These are phyloP conservation scores for Nerophis ophidion DNA, from an alignment of 2,113 vertebrate genomes.

Conservation along the genomic window DNA sequence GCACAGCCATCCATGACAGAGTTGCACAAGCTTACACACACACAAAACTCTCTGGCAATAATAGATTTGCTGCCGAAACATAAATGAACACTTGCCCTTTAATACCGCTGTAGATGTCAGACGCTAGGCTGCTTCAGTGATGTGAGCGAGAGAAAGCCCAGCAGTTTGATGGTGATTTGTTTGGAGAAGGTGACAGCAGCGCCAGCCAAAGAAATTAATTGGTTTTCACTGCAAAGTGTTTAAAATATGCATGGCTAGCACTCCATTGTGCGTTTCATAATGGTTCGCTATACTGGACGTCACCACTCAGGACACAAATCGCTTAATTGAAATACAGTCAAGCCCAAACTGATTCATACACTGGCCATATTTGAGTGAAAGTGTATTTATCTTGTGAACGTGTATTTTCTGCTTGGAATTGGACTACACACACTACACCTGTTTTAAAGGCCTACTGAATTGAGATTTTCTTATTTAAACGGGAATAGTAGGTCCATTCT, in stretches of 20 bases:
- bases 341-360: neutral
- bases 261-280: slow-evolving; percentile 39
- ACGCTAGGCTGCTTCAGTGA: slow-evolving; percentile 49
- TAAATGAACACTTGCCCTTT: slow-evolving; percentile 59
- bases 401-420: too few relatives aligned
- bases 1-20: slow-evolving; percentile 36
- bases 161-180: slow-evolving; percentile 53
- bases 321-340: slow-evolving; percentile 56
- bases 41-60: slow-evolving; percentile 19
- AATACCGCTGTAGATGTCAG: slow-evolving; percentile 53
- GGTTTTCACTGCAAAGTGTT: slow-evolving; percentile 34
- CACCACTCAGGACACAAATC: slow-evolving; percentile 38
- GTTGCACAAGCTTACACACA: slow-evolving; percentile 5
- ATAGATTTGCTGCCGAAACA: slow-evolving; percentile 41
- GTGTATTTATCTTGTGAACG: too few relatives aligned
- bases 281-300: slow-evolving; percentile 29
- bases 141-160: slow-evolving; percentile 56
- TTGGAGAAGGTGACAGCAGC: slow-evolving; percentile 43
- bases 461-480: too few relatives aligned
- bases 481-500: too few relatives aligned
- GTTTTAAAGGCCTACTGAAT: too few relatives aligned
- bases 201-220: slow-evolving; percentile 40
- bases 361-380: neutral
- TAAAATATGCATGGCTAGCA: slow-evolving; percentile 28
- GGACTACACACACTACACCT: too few relatives aligned